These are phyloP conservation scores for Dipodomys spectabilis DNA, from an alignment of 2,113 vertebrate genomes.

Conservation along the genomic window DNA sequence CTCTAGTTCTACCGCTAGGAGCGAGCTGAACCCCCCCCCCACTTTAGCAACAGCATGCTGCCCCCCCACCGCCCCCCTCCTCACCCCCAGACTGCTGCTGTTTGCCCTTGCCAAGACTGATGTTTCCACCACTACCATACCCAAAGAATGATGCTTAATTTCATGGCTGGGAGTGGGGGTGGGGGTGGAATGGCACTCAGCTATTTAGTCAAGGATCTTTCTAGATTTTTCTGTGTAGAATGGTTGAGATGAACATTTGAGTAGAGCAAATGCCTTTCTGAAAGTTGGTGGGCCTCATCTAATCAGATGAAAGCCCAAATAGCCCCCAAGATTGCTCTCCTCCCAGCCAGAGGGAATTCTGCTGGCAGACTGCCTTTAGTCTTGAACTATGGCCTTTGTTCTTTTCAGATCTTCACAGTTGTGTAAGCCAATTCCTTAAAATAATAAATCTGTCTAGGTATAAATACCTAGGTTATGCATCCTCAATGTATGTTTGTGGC, in stretches of 20 bases:
- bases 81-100: not conserved
- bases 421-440: not conserved
- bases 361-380: not conserved
- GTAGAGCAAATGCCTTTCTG: not conserved
- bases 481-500: not conserved
- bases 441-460: not conserved
- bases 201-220: constrained; percentile 2
- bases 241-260: not conserved
- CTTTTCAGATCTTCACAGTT: not conserved
- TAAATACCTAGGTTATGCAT: not conserved
- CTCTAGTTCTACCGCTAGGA: not conserved
- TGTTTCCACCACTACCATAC: not conserved
- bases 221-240: not conserved
- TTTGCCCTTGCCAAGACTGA: not conserved
- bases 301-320: not conserved
- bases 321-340: not conserved
- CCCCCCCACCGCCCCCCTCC: too few relatives aligned
- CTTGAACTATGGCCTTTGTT: not conserved
- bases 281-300: not conserved
- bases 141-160: not conserved
- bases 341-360: not conserved
- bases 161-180: not conserved
- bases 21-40: not conserved
- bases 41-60: not conserved
- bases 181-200: not conserved